phyloP scores from a whole-genome alignment of 2,797 vertebrate genomes.

The Xenopus petersii region DNA sequence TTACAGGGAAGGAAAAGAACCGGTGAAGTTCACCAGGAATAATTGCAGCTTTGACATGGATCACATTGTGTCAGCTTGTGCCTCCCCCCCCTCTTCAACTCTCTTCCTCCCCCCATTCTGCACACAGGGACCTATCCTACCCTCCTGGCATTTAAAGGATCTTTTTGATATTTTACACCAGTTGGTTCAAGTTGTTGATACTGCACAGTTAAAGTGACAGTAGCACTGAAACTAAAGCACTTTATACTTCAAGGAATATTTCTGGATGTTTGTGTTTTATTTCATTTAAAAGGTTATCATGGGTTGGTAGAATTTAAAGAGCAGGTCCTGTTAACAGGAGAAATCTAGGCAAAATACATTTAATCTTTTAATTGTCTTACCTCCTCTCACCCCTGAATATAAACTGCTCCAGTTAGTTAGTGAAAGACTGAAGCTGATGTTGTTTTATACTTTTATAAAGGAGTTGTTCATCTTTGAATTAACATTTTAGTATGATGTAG shows the following conservation, averaged over 20 bases:
- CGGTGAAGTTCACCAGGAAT: conserved; percentile 23
- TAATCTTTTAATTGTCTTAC: too few relatives aligned
- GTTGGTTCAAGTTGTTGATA: not conserved
- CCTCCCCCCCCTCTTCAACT: conserved; percentile 5
- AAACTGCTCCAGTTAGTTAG: too few relatives aligned
- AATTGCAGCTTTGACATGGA: conserved; percentile 26
- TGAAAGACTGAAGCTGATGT: too few relatives aligned
- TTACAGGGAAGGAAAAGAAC: conserved; percentile 11
- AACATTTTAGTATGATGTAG: too few relatives aligned
- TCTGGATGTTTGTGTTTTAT: too few relatives aligned
- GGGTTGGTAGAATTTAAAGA: too few relatives aligned
- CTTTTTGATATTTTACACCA: not conserved
- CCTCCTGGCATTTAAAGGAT: conserved; percentile 4
- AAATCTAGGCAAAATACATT: too few relatives aligned
- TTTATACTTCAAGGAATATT: not conserved
- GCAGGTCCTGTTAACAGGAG: too few relatives aligned
- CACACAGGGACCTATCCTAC: conserved; percentile 6
- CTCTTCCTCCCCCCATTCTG: conserved; percentile 5
- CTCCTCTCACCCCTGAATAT: too few relatives aligned
- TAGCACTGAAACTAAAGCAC: not conserved
- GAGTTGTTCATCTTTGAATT: too few relatives aligned
- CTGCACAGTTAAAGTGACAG: not conserved
- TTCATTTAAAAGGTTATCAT: too few relatives aligned
- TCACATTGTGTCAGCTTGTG: conserved; percentile 22
- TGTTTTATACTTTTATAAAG: too few relatives aligned